phyloP scores from a whole-genome alignment of 2,888 invertebrate genomes.

The Epinotia demarniana region DNA sequence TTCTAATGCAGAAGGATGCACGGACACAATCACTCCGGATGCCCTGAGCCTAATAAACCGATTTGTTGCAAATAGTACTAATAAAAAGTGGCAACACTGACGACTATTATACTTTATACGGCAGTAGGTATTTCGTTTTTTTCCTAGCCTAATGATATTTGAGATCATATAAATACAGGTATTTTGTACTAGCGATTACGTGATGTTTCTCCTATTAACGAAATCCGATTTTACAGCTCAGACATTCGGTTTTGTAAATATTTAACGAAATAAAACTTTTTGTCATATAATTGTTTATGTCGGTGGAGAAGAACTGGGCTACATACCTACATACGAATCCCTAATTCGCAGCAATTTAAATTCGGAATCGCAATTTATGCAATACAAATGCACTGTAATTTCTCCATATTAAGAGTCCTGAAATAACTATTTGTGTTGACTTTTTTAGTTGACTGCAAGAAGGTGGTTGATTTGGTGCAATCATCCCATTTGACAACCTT shows the following conservation, averaged over 20 bases:
- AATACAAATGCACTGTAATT: background rate
- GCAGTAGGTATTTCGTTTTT: background rate
- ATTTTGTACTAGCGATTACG: background rate
- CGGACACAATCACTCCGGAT: background rate
- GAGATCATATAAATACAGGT: background rate
- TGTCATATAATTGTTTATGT: too few relatives aligned
- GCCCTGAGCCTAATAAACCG: conserved; percentile 3
- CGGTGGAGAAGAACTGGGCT: too few relatives aligned
- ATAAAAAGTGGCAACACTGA: background rate
- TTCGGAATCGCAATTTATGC: background rate
- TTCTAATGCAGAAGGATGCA: conserved; percentile 51
- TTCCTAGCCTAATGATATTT: background rate
- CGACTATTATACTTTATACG: background rate
- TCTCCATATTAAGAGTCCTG: background rate
- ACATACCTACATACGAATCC: background rate
- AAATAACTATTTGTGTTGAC: conserved; percentile 9
- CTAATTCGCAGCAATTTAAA: background rate
- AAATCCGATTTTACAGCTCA: background rate
- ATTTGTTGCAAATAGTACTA: background rate
- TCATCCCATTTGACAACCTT: background rate
- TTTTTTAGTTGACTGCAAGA: conserved; percentile 29
- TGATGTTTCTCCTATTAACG: background rate
- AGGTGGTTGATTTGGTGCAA: conserved; percentile 18
- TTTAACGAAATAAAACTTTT: too few relatives aligned
- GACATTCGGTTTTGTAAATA: background rate